These are phyloP conservation scores for Drosophila falleni DNA, from an alignment of 2,888 invertebrate species.

Conservation along the genomic window DNA sequence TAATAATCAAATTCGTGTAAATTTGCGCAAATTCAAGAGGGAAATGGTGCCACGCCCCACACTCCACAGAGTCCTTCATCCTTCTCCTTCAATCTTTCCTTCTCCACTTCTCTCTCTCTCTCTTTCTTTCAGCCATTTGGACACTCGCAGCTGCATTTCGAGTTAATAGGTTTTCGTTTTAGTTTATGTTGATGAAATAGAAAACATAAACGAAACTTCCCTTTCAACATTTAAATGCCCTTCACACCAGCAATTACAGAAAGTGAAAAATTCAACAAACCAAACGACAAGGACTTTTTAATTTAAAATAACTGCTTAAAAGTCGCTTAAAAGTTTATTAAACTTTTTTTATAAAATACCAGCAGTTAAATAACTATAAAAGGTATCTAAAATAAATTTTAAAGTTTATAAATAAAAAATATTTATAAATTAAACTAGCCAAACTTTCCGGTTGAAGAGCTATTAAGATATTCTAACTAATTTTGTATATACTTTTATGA, in stretches of 20 bases:
- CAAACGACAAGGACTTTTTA: background rate
- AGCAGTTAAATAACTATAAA: background rate
- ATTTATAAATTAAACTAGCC: background rate
- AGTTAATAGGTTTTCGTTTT: conserved; percentile 73
- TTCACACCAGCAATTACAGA: background rate
- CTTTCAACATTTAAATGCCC: conserved; percentile 41
- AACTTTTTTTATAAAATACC: background rate
- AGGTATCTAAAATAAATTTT: no score
- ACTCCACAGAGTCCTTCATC: background rate
- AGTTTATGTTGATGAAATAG: conserved; percentile 64
- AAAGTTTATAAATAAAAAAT: background rate
- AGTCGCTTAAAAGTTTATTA: background rate
- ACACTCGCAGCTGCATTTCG: conserved; percentile 47
- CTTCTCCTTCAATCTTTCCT: background rate
- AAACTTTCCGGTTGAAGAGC: background rate
- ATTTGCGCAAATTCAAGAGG: conserved; percentile 77
- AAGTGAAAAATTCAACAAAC: background rate
- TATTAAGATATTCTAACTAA: background rate
- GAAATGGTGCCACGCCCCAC: conserved; percentile 64
- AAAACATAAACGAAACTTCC: conserved; percentile 57
- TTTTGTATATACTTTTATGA: background rate
- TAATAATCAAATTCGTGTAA: conserved; percentile 81
- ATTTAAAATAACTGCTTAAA: background rate
- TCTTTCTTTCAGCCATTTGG: conserved; percentile 11
- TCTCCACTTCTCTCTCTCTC: background rate